Base-by-base conservation (phyloP, 2,888 invertebrate genomes). In the Thelaira solivaga region DNA sequence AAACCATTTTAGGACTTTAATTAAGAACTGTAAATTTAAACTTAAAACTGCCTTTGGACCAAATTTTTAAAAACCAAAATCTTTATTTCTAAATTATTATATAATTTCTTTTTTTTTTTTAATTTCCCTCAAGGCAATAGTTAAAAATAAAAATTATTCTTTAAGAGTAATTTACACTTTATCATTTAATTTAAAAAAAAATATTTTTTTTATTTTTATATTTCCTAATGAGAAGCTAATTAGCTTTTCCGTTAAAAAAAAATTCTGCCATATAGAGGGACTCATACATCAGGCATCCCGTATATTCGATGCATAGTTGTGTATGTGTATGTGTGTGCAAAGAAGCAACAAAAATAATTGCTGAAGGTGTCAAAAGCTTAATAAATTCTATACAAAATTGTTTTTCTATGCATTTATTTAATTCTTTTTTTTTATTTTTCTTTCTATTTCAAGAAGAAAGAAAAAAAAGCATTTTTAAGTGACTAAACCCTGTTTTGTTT, bases 281-380 rank as follows among this genome's bases (percentile, higher is more conserved):
- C 20, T 24, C 26, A 41, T 24, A 41, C 6, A 22, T n/a, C n/a
- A n/a, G n/a, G n/a, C n/a, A n/a, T n/a, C n/a, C n/a, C n/a, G n/a
- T n/a, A n/a, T n/a, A n/a, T n/a, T n/a, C n/a, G n/a, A n/a, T n/a
- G n/a, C n/a, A n/a, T n/a, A n/a, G n/a, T n/a, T 6, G n/a, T 39
- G 10, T n/a, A 29, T 61, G 20, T 4, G 11, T 29, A 11, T 24
- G 11, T 61, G 16, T 7, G 16, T 13, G 62, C 45, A 64, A 73
- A 73, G 57, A 73, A 67, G 67, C 18, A 53, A 34, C 34, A 68
- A 47, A 20, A 77, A 78, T 69, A 78, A 78, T 65, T 71, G 69
- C 69, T 74, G 69, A 78, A 78, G 74, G 78, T 78, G 78, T 78
- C 69, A 78, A 78, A 78, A 74, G 78, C 78, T 65, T 78, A 74